These are phyloP conservation scores for Aethes cnicana DNA, from an alignment of 2,888 invertebrate species.

Conservation along the genomic window DNA sequence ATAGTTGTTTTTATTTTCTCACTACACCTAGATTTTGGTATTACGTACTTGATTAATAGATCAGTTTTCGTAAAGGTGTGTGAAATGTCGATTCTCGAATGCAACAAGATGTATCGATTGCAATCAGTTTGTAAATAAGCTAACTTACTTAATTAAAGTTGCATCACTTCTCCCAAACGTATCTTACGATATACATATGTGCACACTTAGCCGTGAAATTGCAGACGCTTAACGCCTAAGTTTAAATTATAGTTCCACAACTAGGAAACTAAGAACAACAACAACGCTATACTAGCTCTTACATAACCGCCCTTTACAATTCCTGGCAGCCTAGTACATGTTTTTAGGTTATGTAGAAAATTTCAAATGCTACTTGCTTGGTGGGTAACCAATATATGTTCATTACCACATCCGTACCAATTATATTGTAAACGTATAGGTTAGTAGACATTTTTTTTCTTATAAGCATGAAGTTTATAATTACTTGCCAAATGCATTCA, in stretches of 20 bases:
- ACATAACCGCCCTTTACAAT: too few relatives aligned
- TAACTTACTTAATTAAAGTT: too few relatives aligned
- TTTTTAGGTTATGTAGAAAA: constrained; percentile 1
- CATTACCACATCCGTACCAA: constrained; percentile 12
- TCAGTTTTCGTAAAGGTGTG: not conserved
- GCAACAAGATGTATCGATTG: not conserved
- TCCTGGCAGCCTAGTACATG: not conserved
- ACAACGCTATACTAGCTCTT: too few relatives aligned
- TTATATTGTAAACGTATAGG: constrained; percentile 5
- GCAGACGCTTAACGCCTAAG: too few relatives aligned
- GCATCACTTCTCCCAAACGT: too few relatives aligned
- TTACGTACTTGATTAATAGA: not conserved
- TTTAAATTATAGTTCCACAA: too few relatives aligned
- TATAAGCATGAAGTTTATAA: not conserved
- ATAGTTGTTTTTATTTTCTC: not conserved
- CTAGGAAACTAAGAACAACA: too few relatives aligned
- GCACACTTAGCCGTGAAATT: too few relatives aligned
- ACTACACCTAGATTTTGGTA: not conserved
- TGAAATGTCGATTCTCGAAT: not conserved
- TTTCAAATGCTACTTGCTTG: not conserved
- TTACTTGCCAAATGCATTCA: not conserved
- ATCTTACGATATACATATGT: too few relatives aligned
- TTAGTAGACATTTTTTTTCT: too few relatives aligned
- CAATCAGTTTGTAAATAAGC: too few relatives aligned
- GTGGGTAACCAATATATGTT: not conserved